These are phyloP conservation scores for Troides helena DNA, from an alignment of 2,888 invertebrate species.

Conservation along the genomic window DNA sequence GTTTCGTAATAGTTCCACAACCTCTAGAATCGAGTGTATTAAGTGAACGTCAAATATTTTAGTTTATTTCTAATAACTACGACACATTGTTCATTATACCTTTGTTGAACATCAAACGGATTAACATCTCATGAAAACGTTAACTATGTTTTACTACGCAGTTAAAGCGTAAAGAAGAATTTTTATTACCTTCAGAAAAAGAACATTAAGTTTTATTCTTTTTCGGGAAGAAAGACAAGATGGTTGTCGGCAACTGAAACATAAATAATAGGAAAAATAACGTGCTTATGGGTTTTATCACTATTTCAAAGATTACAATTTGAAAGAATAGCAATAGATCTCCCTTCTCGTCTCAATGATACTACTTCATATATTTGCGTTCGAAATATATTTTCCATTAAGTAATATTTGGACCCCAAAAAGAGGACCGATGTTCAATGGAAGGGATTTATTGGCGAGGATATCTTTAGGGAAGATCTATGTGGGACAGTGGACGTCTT, in stretches of 20 bases:
- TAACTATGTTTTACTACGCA: slow-evolving; percentile 56
- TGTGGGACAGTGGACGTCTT: too few relatives aligned
- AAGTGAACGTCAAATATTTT: slow-evolving; percentile 41
- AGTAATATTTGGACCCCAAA: too few relatives aligned
- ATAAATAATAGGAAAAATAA: slow-evolving; percentile 38
- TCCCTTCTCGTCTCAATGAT: not conserved
- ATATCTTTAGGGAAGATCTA: too few relatives aligned
- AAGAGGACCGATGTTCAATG: too few relatives aligned
- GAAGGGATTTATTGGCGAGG: too few relatives aligned
- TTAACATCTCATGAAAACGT: slow-evolving; percentile 52
- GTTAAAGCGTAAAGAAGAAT: slow-evolving; percentile 62
- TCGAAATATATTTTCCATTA: not conserved
- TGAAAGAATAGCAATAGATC: not conserved
- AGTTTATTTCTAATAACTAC: slow-evolving; percentile 40
- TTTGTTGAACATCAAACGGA: slow-evolving; percentile 51
- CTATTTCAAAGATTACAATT: slow-evolving; percentile 20
- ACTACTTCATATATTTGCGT: not conserved
- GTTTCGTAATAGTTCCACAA: slow-evolving; percentile 56
- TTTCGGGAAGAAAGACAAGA: slow-evolving; percentile 49
- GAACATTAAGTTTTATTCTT: slow-evolving; percentile 65
- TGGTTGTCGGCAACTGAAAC: slow-evolving; percentile 51
- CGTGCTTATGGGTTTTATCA: slow-evolving; percentile 32
- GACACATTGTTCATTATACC: slow-evolving; percentile 47
- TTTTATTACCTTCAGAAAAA: slow-evolving; percentile 63
- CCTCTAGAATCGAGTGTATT: slow-evolving; percentile 34